Evolutionary conservation across 2,797 vertebrate genomes (phyloP), one percentile per base, ranked within the genome.

Genomic region (Smutsia gigantea): DNA sequence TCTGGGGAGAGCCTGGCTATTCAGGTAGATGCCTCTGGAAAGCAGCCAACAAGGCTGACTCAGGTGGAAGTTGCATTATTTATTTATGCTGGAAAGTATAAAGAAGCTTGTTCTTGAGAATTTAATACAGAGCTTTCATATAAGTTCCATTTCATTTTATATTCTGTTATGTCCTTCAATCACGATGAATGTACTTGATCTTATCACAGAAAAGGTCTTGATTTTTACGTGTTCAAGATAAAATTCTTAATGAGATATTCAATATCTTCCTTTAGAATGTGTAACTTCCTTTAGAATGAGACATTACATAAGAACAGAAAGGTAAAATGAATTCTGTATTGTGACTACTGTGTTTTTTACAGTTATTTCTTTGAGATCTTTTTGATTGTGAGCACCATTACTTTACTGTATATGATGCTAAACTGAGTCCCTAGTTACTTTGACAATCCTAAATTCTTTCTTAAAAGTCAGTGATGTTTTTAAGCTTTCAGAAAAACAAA

Each of bases 61-160:
- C 81, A 37, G 18, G 64, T 97, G 79, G 82, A 85, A 97, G 91
- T 10, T 92, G 1, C 19, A 94, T 97, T 97, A 97, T 97, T 97
- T 98, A 96, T 91, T 98, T 96, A 95, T 96, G 93, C 17, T 88
- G 4, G 37, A 64, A 97, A 96, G 39, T 74, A 34, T 87, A 87
- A 94, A 93, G 88, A 90, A 93, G 19, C 61, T 88, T 93, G 77
- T 94, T 95, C 79, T 90, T 93, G 37, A 77, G 71, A 97, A 92
- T 79, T 93, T 97, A 94, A 97, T 83, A 86, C 95, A 97, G 51
- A 75, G 25, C 6, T 66, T 95, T 96, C 31, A 74, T 85, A 29
- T 53, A 83, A 39, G 9, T 88, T 87, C 7, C 55, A 85, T 95
- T 97, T 96, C 59, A 86, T 89, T 95, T 94, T 74, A 93, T 72